Base-by-base conservation (phyloP, 2,113 vertebrate species). In the Tyrannus savana region DNA sequence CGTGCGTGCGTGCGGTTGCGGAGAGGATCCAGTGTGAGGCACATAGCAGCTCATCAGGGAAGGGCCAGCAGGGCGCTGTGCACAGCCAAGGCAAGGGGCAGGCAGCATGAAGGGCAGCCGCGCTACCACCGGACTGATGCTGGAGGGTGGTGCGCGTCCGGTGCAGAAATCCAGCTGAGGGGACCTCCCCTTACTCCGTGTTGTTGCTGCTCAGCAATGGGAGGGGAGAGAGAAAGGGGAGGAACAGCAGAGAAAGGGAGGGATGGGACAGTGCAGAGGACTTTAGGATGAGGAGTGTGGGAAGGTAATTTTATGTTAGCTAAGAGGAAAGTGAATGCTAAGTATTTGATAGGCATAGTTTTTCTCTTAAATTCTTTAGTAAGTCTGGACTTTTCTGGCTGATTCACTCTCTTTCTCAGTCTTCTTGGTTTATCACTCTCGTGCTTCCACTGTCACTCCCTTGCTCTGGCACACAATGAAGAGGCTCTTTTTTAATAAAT, bases 301-400 rank as follows among this genome's bases (percentile, higher is more conserved):
- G 56, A 87, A 90, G 56, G 73, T 95, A 90, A 90, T 89, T 87
- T 58, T 23, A 2, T 93, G 67, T 96, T 94, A 93, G 90, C 82
- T 74, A 89, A 90, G 76, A 52, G 63, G 47, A 95, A 93, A 87
- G 87, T 80, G 96, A 96, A 95, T 62, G 93, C 82, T 96, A 94
- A 97, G 96, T 97, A 97, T 97, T 97, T 97, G 84, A 97, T 97
- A 77, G 95, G 68, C 11, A 4, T 85, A 91, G 90, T 95, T 96
- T 96, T 94, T 63, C 71, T 56, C 73, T 80, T 89, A 87, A 90
- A 94, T 90, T 79, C 96, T 92, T 96, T 39, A 78, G 74, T 66
- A 42, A 71, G 47, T 69, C 87, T 90, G 93, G 76, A 91, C 85
- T 96, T 96, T 86, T 94, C 94, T 84, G 44, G 44, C 96, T 96